Conservation (phyloP, 2,113 vertebrate species). For the Misgurnus anguillicaudatus region DNA sequence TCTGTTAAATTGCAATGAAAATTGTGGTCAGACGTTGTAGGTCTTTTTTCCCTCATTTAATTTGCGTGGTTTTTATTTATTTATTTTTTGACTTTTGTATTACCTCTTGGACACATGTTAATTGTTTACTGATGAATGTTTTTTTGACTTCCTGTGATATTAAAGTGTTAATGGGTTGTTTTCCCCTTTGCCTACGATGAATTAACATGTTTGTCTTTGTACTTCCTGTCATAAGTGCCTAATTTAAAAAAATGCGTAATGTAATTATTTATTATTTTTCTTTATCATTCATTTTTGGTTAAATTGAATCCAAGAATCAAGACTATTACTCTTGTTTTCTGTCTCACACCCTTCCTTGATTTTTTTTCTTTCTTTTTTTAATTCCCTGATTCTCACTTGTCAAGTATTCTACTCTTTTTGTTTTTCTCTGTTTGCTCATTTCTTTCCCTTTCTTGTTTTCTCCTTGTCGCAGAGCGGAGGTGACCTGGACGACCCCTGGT, state of each 20-base stretch:
- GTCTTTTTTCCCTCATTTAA: neutral
- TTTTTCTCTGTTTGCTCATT: conserved; percentile 37
- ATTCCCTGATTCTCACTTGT: conserved; percentile 25
- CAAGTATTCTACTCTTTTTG: conserved; percentile 30
- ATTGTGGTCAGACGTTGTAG: neutral
- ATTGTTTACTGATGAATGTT: neutral
- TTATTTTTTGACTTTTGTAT: too few species aligned
- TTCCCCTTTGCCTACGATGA: neutral
- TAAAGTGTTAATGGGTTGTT: neutral
- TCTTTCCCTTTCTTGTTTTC: conserved; percentile 71
- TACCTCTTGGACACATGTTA: neutral
- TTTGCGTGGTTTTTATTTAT: neutral
- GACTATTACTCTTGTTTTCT: neutral
- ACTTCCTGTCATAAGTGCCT: neutral
- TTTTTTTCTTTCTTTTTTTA: conserved; percentile 19
- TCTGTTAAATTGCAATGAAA: neutral
- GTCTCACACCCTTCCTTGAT: neutral
- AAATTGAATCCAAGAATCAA: neutral
- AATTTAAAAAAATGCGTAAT: too few species aligned
- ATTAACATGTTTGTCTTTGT: neutral
- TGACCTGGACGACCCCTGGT: conserved; percentile 99
- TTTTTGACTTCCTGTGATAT: neutral
- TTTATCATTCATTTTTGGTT: neutral
- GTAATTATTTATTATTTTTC: neutral
- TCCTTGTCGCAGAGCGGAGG: conserved; percentile 86